phyloP scores from a whole-genome alignment of 2,113 vertebrate species.

The Callionymus lyra region DNA sequence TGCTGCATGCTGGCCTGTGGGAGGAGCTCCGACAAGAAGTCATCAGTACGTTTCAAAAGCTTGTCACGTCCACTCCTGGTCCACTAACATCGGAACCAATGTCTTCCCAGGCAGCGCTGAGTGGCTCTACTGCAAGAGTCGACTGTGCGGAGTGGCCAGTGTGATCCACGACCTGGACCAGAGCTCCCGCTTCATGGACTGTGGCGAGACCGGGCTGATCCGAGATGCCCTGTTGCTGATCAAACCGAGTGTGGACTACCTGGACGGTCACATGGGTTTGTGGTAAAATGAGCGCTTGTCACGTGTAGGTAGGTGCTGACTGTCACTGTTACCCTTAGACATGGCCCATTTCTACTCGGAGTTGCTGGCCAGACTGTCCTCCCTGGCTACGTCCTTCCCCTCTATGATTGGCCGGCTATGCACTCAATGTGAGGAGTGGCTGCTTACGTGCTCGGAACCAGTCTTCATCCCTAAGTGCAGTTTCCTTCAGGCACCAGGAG shows the following conservation, averaged over 20 bases:
- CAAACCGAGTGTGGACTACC: constrained; percentile 57
- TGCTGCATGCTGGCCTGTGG: constrained; percentile 55
- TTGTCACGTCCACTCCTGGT: background rate
- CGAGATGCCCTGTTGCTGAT: constrained; percentile 64
- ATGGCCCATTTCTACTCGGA: constrained; percentile 60
- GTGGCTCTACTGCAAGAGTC: constrained; percentile 72
- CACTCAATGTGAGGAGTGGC: constrained; percentile 64
- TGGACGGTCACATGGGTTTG: constrained; percentile 58
- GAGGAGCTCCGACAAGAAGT: constrained; percentile 69
- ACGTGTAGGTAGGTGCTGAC: background rate
- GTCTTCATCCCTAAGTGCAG: constrained; percentile 61
- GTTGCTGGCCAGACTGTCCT: constrained; percentile 63
- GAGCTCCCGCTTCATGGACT: constrained; percentile 50
- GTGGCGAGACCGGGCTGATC: constrained; percentile 62
- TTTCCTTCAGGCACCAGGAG: constrained; percentile 71
- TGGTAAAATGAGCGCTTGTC: background rate
- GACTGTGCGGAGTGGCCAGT: constrained; percentile 54
- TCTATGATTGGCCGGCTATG: constrained; percentile 66
- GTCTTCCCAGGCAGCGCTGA: constrained; percentile 64
- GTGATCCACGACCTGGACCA: constrained; percentile 69
- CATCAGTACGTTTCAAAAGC: constrained; percentile 59
- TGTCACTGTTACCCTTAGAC: constrained; percentile 41
- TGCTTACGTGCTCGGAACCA: constrained; percentile 53
- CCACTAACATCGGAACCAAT: background rate
- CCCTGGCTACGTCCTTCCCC: constrained; percentile 39